Evolutionary conservation across 2,888 invertebrate species (phyloP).

Genomic region (Mythimna loreyi): DNA sequence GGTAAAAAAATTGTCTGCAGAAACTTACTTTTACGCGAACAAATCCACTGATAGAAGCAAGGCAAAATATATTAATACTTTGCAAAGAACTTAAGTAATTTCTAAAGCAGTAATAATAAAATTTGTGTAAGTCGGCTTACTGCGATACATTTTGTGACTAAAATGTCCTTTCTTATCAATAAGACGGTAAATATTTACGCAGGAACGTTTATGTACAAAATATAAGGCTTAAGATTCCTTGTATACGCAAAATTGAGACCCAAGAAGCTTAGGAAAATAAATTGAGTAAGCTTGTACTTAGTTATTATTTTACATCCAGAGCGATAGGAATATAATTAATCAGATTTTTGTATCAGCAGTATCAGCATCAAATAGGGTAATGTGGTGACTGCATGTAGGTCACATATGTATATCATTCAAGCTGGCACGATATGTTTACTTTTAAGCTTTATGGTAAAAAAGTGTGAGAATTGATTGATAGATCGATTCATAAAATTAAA

Average conservation of each 20-base stretch:
- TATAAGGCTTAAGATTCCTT: conserved; percentile 8
- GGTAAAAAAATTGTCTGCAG: too few species aligned
- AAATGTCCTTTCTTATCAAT: conserved; percentile 19
- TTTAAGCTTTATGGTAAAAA: too few species aligned
- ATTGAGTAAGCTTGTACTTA: conserved; percentile 6
- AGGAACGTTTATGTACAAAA: conserved; percentile 27
- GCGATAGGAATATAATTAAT: not conserved
- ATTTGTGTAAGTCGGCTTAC: not conserved
- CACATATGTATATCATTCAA: too few species aligned
- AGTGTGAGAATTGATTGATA: too few species aligned
- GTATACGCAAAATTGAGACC: conserved; percentile 21
- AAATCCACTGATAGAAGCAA: too few species aligned
- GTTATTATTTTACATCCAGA: not conserved
- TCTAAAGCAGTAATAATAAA: not conserved
- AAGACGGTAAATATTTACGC: not conserved
- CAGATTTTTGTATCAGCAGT: not conserved
- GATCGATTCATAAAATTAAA: too few species aligned
- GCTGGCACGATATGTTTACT: too few species aligned
- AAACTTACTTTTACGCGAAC: too few species aligned
- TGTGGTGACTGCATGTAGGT: too few species aligned
- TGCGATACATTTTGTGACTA: conserved; percentile 8
- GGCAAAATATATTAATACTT: too few species aligned
- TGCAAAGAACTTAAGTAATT: too few species aligned
- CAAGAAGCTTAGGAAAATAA: conserved; percentile 28
- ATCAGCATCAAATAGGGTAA: too few species aligned